phyloP scores from a whole-genome alignment of 2,888 invertebrate genomes.

The Steinernema hermaphroditum region DNA sequence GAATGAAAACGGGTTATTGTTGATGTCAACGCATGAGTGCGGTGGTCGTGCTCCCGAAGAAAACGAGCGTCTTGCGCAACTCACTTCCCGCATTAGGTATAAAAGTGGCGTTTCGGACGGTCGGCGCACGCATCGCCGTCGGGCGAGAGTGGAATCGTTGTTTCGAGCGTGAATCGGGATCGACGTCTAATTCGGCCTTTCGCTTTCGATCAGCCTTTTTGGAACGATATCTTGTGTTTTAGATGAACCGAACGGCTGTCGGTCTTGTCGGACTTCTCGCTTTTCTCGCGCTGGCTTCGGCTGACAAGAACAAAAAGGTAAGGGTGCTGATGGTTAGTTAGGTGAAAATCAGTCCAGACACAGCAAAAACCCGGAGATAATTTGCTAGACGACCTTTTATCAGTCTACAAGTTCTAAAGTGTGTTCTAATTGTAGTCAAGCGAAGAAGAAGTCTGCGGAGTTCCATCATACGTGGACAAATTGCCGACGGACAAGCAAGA shows the following conservation, averaged over 20 bases:
- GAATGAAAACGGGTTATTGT: conserved; percentile 16
- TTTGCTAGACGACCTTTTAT: background rate
- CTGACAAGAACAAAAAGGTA: conserved; percentile 5
- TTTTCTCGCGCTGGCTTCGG: background rate
- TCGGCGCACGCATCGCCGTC: background rate
- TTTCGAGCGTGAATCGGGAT: conserved; percentile 5
- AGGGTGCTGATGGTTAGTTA: background rate
- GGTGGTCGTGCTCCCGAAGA: conserved; percentile 17
- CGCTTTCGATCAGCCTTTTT: background rate
- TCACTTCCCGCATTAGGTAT: conserved; percentile 25
- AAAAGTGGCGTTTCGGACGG: conserved; percentile 13
- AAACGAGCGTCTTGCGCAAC: conserved; percentile 23
- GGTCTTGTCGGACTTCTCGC: background rate
- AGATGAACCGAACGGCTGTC: background rate
- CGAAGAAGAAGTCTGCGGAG: conserved; percentile 39
- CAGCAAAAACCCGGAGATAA: no score
- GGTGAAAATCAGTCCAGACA: no score
- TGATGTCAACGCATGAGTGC: background rate
- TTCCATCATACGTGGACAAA: conserved; percentile 48
- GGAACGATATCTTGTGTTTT: background rate
- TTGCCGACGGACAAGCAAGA: conserved; percentile 46
- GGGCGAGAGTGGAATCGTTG: background rate
- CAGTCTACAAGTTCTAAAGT: no score
- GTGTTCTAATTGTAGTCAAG: conserved; percentile 32
- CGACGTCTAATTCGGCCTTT: background rate